Percentiles rank a stretch among this genome's conserved stretches.
phyloP scores from a whole-genome alignment of 2,113 vertebrate species.

The Eretmodus cyanostictus region DNA sequence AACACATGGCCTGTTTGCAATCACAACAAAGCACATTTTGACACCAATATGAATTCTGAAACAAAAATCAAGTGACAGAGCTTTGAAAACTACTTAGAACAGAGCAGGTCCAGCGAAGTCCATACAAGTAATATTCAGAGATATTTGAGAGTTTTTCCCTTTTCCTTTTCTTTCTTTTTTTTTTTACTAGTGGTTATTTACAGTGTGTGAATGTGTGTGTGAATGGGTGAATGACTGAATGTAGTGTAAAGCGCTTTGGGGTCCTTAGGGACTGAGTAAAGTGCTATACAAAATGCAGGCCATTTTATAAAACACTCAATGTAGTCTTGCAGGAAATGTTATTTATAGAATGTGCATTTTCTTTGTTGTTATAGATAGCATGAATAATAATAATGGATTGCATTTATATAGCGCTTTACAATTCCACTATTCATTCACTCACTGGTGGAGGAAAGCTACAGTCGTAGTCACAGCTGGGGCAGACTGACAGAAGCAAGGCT shows the following conservation, averaged over 20 bases:
- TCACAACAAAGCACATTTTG: constrained; percentile 26
- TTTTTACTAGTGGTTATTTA: neutral
- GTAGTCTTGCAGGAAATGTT: neutral
- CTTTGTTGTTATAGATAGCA: neutral
- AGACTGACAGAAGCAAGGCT: rapidly evolving
- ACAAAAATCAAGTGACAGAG: neutral
- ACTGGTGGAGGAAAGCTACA: neutral
- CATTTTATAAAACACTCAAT: neutral
- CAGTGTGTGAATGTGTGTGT: too few relatives aligned
- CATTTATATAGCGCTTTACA: neutral
- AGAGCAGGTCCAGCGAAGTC: neutral
- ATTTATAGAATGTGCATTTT: neutral
- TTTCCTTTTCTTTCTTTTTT: neutral
- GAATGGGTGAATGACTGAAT: too few relatives aligned
- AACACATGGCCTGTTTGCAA: constrained; percentile 4
- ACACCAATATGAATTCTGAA: neutral
- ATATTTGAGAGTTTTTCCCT: neutral
- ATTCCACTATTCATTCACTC: neutral
- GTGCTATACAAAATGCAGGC: too few relatives aligned
- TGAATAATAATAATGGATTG: neutral
- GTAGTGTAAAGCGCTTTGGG: too few relatives aligned
- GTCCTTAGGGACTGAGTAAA: too few relatives aligned
- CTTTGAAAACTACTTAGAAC: neutral
- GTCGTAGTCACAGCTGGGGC: rapidly evolving
- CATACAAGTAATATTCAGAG: neutral